A percentile compares a stretch with the other conserved stretches of the same genome.
Conservation (phyloP, 2,113 vertebrate species). For the Oxygymnocypris stewartii region DNA sequence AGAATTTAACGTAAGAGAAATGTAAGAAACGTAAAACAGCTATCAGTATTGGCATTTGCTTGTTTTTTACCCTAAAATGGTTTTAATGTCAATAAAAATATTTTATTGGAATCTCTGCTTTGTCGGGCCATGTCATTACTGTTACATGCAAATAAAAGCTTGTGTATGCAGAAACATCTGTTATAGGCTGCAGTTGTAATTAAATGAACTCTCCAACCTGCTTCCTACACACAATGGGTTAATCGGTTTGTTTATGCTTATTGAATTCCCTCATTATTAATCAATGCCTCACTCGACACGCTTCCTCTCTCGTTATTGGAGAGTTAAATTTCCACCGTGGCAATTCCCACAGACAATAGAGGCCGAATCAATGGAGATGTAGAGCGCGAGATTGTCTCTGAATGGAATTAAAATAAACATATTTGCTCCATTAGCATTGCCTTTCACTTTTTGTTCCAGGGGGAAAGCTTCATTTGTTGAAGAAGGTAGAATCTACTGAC, state of each 20-base stretch:
- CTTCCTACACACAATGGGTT: slow-evolving; percentile 32
- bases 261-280: slow-evolving; percentile 39
- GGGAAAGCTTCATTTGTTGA: slow-evolving; percentile 29
- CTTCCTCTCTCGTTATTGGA: slow-evolving; percentile 34
- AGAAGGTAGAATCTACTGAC: slow-evolving; percentile 26
- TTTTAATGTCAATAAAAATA: not conserved
- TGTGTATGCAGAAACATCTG: not conserved
- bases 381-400: slow-evolving; percentile 43
- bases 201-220: slow-evolving; percentile 26
- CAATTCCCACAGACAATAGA: slow-evolving; percentile 42
- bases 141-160: not conserved
- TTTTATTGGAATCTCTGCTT: not conserved
- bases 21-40: too few relatives aligned
- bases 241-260: slow-evolving; percentile 31
- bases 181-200: slow-evolving; percentile 14
- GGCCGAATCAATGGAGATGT: slow-evolving; percentile 48
- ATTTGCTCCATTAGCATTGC: slow-evolving; percentile 49
- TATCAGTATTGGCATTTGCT: not conserved
- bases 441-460: slow-evolving; percentile 32
- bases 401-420: slow-evolving; percentile 53
- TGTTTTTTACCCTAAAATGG: not conserved
- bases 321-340: slow-evolving; percentile 29
- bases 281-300: slow-evolving; percentile 25
- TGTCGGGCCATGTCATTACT: not conserved
- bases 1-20: too few relatives aligned